These are phyloP conservation scores for Cotesia typhae DNA, from an alignment of 1,140 invertebrate genomes.

Conservation along the genomic window DNA sequence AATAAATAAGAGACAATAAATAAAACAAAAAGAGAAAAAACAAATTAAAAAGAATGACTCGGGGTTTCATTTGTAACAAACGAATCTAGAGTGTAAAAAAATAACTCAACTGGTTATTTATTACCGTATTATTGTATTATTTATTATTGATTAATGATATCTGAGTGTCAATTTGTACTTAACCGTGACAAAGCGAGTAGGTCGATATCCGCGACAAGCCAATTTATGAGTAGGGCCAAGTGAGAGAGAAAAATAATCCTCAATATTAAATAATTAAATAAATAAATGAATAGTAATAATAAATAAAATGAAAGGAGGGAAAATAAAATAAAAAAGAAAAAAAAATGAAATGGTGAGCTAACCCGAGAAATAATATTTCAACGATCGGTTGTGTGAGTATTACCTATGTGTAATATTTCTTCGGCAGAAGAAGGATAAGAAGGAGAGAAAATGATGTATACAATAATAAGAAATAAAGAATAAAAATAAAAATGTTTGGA, in stretches of 20 bases:
- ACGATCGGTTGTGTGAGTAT: conserved; percentile 29
- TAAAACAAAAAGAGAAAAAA: no score
- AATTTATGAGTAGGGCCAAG: conserved; percentile 32
- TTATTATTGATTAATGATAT: conserved; percentile 33
- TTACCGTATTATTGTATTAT: conserved; percentile 7
- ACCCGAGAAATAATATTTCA: conserved; percentile 36
- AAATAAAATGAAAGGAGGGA: no score
- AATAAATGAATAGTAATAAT: conserved; percentile 18
- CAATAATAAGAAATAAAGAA: no score
- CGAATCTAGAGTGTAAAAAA: no score
- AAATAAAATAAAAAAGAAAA: background rate
- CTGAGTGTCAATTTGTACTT: conserved; percentile 36
- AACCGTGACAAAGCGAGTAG: conserved; percentile 30
- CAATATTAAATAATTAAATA: conserved; percentile 26
- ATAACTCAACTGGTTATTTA: background rate
- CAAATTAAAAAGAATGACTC: no score
- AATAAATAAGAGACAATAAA: no score
- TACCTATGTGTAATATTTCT: background rate
- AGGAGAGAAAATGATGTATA: conserved; percentile 38
- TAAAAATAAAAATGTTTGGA: conserved; percentile 13
- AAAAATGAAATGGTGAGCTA: background rate
- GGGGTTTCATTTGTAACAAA: no score
- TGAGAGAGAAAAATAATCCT: conserved; percentile 7
- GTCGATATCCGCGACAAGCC: conserved; percentile 19
- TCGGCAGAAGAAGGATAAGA: conserved; percentile 10